phyloP scores from a whole-genome alignment of 2,888 invertebrate genomes.

The Hydroisotoma schaefferi region DNA sequence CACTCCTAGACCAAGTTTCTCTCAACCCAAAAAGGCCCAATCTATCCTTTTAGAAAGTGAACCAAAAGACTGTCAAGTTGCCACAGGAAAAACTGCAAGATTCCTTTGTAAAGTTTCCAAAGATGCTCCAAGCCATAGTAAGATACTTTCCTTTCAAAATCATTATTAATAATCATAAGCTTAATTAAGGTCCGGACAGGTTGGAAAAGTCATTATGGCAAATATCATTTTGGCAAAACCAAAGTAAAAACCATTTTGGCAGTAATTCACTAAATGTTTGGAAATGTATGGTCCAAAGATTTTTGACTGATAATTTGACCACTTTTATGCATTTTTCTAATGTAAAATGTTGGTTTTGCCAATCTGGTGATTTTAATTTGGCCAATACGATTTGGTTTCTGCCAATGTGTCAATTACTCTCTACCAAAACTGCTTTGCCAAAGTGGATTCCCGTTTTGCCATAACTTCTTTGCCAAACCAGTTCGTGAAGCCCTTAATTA shows the following conservation, averaged over 20 bases:
- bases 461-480: background rate
- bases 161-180: too few relatives aligned
- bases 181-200: too few relatives aligned
- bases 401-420: too few relatives aligned
- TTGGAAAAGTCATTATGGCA: too few relatives aligned
- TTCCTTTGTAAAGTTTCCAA: slow-evolving; percentile 30
- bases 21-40: slow-evolving; percentile 10
- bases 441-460: too few relatives aligned
- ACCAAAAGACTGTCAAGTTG: slow-evolving; percentile 21
- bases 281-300: background rate
- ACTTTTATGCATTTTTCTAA: too few relatives aligned
- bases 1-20: too few relatives aligned
- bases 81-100: slow-evolving; percentile 33
- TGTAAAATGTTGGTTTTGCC: background rate
- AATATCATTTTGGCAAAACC: too few relatives aligned
- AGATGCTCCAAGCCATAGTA: slow-evolving; percentile 23
- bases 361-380: background rate
- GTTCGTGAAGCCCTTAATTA: background rate
- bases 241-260: too few relatives aligned
- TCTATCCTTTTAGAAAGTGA: slow-evolving; percentile 3
- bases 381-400: too few relatives aligned
- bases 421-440: too few relatives aligned
- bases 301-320: background rate
- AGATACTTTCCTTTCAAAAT: too few relatives aligned
- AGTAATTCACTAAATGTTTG: background rate